Conservation (phyloP, 2,888 invertebrate species). For the Selenia dentaria region DNA sequence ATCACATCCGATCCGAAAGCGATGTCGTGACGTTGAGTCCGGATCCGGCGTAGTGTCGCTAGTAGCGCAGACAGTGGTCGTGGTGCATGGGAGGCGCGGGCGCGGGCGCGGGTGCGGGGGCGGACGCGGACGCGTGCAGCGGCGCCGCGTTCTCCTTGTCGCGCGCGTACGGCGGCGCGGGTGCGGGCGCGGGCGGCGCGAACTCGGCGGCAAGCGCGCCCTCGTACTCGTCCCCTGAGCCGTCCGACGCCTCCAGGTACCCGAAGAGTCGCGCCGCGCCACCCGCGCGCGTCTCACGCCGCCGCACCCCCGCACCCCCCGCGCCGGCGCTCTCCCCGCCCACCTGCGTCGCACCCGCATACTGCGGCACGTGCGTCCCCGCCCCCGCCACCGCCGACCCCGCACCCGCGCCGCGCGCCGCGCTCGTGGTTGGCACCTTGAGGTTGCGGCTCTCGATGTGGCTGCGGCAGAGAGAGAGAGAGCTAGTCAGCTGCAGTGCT, state of each 20-base stretch:
- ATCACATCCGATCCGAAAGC: no score
- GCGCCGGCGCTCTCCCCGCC: constrained; percentile 28
- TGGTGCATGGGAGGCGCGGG: constrained; percentile 57
- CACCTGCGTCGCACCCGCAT: constrained; percentile 15
- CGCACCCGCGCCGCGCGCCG: constrained; percentile 59
- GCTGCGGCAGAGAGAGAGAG: constrained; percentile 53
- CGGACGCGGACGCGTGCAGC: constrained; percentile 59
- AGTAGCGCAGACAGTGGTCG: constrained; percentile 78
- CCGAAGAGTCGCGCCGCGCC: constrained; percentile 89
- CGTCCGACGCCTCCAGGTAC: constrained; percentile 90
- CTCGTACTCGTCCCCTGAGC: constrained; percentile 85
- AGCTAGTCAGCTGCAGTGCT: neutral
- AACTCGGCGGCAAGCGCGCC: constrained; percentile 45
- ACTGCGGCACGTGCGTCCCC: constrained; percentile 45
- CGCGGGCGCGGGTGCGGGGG: constrained; percentile 55
- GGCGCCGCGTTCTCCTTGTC: constrained; percentile 77
- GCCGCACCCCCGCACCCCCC: constrained; percentile 42
- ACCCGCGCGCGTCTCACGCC: constrained; percentile 52
- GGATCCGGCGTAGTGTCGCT: constrained; percentile 22
- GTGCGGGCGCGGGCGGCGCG: constrained; percentile 25
- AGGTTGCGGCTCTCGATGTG: constrained; percentile 86
- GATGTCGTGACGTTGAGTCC: no score
- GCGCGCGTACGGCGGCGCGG: constrained; percentile 58
- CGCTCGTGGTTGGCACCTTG: constrained; percentile 68
- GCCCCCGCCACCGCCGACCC: constrained; percentile 40